A percentile compares a stretch with the other conserved stretches of the same genome.
Evolutionary conservation across 1,140 invertebrate genomes (phyloP).

Genomic region (Acromyrmex heyeri): DNA sequence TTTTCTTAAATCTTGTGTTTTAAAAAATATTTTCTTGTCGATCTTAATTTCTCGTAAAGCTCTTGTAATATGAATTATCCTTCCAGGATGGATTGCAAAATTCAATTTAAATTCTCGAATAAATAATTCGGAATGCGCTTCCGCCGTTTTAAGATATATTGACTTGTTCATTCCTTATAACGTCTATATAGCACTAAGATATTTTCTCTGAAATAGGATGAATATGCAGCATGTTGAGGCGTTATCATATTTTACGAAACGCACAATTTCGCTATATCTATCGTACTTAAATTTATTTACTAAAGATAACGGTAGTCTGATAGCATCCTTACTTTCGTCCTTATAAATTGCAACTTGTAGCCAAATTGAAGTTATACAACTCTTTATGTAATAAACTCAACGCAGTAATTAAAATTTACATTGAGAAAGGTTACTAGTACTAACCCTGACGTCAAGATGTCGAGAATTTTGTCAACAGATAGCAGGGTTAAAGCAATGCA

Average conservation of each 20-base stretch:
- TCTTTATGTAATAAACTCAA: neutral
- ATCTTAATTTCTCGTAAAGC: neutral
- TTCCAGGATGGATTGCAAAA: neutral
- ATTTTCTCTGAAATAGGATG: neutral
- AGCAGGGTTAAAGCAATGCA: neutral
- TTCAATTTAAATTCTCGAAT: constrained; percentile 11
- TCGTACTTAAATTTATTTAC: neutral
- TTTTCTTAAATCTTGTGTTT: neutral
- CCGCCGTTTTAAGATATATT: neutral
- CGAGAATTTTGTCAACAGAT: neutral
- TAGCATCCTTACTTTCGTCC: neutral
- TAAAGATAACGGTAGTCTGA: neutral
- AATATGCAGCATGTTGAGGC: neutral
- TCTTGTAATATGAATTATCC: neutral
- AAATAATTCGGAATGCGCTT: neutral
- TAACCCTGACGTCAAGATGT: neutral
- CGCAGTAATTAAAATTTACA: neutral
- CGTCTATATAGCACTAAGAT: neutral
- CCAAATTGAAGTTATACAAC: constrained; percentile 3
- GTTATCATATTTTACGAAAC: neutral
- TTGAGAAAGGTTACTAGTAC: neutral
- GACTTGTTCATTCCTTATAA: constrained; percentile 16
- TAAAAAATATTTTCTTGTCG: constrained; percentile 1
- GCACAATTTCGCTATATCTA: neutral
- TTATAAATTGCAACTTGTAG: neutral